These are phyloP conservation scores for Nothoprocta pentlandii DNA, from an alignment of 2,113 vertebrate species.

Conservation along the genomic window DNA sequence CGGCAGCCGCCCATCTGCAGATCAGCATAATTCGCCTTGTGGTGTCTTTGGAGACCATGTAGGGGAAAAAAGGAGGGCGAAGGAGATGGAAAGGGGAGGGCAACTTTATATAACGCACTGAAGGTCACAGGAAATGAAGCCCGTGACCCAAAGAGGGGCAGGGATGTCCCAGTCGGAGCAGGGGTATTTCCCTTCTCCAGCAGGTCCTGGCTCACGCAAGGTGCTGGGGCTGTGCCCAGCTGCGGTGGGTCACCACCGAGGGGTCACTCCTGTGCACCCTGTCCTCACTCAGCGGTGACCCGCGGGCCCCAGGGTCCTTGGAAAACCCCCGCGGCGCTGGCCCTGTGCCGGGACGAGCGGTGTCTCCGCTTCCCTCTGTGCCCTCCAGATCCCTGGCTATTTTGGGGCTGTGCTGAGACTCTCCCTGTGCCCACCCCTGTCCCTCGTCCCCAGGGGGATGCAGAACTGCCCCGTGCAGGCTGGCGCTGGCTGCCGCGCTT, in stretches of 20 bases:
- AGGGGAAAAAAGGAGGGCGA: conserved; percentile 19
- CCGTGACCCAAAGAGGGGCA: rapidly evolving
- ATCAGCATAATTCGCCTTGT: conserved; percentile 59
- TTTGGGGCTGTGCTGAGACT: background rate
- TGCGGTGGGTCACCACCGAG: rapidly evolving
- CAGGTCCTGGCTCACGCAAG: rapidly evolving
- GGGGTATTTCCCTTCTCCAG: background rate
- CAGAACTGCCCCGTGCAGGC: background rate
- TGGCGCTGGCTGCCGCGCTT: background rate
- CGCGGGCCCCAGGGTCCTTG: background rate
- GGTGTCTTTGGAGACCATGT: conserved; percentile 29
- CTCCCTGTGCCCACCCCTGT: rapidly evolving
- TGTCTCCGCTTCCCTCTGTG: background rate
- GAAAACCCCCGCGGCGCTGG: background rate
- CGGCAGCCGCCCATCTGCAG: conserved; percentile 35
- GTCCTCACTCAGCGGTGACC: background rate
- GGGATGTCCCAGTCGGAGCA: rapidly evolving
- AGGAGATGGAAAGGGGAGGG: background rate
- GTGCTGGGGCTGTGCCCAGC: rapidly evolving
- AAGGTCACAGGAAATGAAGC: conserved; percentile 38
- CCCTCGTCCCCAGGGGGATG: too few species aligned
- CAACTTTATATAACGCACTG: background rate
- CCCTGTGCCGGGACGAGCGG: rapidly evolving
- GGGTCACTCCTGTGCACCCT: background rate
- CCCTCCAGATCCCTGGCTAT: background rate